phyloP scores from a whole-genome alignment of 2,888 invertebrate genomes.

The Cantharis rufa region DNA sequence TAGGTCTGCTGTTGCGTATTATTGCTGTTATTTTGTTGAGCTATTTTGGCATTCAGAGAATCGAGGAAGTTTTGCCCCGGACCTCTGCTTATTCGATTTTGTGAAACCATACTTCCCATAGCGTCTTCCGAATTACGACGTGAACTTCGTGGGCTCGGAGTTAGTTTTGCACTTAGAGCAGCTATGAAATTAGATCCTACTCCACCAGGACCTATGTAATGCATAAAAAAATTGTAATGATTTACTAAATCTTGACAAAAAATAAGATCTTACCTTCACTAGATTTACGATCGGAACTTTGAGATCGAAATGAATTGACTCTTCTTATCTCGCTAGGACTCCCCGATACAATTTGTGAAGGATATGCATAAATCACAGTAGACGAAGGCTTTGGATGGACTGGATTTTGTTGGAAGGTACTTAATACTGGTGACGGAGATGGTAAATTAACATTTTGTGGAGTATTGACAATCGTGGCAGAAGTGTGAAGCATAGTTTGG shows the following conservation, averaged over 20 bases:
- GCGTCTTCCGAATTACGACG: conserved; percentile 58
- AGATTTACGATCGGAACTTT: conserved; percentile 64
- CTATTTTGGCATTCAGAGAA: conserved; percentile 79
- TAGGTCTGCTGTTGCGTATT: conserved; percentile 60
- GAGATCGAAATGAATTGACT: conserved; percentile 61
- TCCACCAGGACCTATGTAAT: conserved; percentile 55
- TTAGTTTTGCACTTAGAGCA: conserved; percentile 70
- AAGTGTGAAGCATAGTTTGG: conserved; percentile 29
- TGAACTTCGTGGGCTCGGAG: conserved; percentile 63
- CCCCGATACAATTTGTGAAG: conserved; percentile 56
- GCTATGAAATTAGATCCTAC: conserved; percentile 72
- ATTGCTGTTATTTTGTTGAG: conserved; percentile 61
- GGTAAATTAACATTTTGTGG: conserved; percentile 7
- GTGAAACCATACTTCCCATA: conserved; percentile 32
- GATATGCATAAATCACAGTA: conserved; percentile 60
- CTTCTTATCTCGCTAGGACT: conserved; percentile 60
- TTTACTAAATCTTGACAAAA: background rate
- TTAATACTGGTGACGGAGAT: conserved; percentile 44
- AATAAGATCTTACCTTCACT: conserved; percentile 56
- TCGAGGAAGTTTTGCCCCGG: conserved; percentile 70
- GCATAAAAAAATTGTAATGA: background rate
- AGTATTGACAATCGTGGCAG: conserved; percentile 11
- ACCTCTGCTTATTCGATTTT: conserved; percentile 56
- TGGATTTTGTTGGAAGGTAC: conserved; percentile 49
- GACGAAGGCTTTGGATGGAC: conserved; percentile 51